Conservation (phyloP, 2,113 vertebrate genomes). For the Podarcis muralis region DNA sequence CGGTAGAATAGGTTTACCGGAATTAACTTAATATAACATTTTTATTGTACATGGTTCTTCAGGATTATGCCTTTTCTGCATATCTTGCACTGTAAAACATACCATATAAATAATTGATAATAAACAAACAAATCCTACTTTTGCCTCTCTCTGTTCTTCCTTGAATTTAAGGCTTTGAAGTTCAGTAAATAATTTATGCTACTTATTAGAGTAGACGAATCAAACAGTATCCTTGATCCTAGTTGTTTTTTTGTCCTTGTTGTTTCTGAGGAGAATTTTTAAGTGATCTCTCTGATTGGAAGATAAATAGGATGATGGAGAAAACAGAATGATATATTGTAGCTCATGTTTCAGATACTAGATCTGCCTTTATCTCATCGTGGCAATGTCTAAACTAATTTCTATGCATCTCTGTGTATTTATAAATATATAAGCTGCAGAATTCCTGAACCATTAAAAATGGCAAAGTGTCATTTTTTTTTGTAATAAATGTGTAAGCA, state of each 20-base stretch:
- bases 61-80: conserved; percentile 66
- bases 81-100: conserved; percentile 70
- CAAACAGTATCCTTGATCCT: conserved; percentile 67
- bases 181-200: conserved; percentile 77
- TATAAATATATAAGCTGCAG: neutral
- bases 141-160: conserved; percentile 67
- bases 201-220: conserved; percentile 76
- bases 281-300: conserved; percentile 53
- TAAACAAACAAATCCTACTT: conserved; percentile 77
- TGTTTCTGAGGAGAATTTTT: conserved; percentile 67
- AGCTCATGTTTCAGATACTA: conserved; percentile 4
- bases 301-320: conserved; percentile 28
- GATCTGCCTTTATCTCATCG: neutral
- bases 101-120: conserved; percentile 78
- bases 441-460: neutral
- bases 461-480: neutral
- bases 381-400: neutral
- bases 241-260: conserved; percentile 67
- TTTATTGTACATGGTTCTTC: conserved; percentile 62
- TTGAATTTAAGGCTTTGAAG: conserved; percentile 77
- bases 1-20: conserved; percentile 41
- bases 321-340: conserved; percentile 5
- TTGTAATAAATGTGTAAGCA: neutral
- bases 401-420: neutral
- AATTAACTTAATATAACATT: conserved; percentile 64